These are phyloP conservation scores for Melieria omissa DNA, from an alignment of 2,888 invertebrate genomes.

Conservation along the genomic window DNA sequence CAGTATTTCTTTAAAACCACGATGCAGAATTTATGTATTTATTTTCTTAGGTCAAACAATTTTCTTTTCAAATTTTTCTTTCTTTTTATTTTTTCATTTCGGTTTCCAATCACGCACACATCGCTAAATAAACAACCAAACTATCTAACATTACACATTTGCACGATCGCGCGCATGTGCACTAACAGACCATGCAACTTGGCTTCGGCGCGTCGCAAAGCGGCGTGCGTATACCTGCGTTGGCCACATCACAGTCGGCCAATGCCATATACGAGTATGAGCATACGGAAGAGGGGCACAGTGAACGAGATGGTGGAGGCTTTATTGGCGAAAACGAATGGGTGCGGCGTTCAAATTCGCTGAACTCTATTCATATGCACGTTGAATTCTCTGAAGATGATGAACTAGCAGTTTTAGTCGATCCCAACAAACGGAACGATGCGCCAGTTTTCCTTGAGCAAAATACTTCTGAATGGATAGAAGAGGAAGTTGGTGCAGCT, in stretches of 20 bases:
- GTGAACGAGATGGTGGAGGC: constrained; percentile 41
- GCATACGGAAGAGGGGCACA: constrained; percentile 39
- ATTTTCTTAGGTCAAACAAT: constrained; percentile 4
- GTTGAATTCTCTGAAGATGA: constrained; percentile 56
- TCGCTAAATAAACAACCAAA: constrained; percentile 14
- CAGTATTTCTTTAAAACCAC: no score
- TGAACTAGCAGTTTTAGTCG: constrained; percentile 33
- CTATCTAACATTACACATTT: not conserved
- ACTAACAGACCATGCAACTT: constrained; percentile 49
- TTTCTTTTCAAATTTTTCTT: constrained; percentile 27
- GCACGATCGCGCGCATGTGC: constrained; percentile 31
- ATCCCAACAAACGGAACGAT: not conserved
- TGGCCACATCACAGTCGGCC: constrained; percentile 62
- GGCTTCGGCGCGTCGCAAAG: constrained; percentile 42
- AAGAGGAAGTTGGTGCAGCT: constrained; percentile 60
- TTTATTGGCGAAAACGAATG: constrained; percentile 33
- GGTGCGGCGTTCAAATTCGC: constrained; percentile 55
- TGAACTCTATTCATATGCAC: constrained; percentile 50
- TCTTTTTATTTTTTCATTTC: constrained; percentile 35
- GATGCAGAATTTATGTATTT: no score
- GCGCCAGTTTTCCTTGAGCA: not conserved
- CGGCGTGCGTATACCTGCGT: constrained; percentile 41
- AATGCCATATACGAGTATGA: constrained; percentile 49
- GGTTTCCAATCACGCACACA: constrained; percentile 34
- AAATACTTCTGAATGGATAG: constrained; percentile 24